Conservation (phyloP, 2,797 vertebrate genomes). For the Malurus splendens region DNA sequence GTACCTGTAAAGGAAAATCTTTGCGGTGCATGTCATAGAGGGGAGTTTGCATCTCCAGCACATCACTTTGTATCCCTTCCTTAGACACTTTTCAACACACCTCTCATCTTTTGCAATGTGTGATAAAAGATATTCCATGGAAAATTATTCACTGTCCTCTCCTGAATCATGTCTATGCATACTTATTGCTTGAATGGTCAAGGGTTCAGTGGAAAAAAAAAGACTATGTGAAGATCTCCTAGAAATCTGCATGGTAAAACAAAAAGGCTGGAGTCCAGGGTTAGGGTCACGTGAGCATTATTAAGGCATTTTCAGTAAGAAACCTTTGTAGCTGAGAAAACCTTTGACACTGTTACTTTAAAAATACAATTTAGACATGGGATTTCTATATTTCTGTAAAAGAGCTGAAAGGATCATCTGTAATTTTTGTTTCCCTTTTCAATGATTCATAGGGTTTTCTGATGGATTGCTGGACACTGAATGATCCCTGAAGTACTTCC, state of each 20-base stretch:
- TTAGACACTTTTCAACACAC: neutral
- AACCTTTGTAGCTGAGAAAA: neutral
- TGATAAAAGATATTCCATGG: neutral
- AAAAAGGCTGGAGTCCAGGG: rapidly evolving
- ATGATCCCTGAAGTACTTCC: neutral
- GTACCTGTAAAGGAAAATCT: neutral
- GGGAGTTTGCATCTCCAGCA: neutral
- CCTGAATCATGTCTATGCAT: neutral
- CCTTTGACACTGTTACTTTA: neutral
- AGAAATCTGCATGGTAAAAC: neutral
- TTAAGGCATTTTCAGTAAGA: neutral
- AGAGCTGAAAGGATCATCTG: neutral
- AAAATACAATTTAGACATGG: neutral
- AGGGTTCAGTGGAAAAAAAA: neutral
- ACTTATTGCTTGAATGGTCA: neutral
- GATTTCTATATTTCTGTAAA: neutral
- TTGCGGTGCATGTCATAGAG: rapidly evolving
- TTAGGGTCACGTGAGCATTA: neutral
- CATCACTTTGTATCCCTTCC: neutral
- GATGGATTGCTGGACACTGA: neutral
- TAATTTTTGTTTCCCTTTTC: neutral
- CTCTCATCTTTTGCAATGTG: neutral
- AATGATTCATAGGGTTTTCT: neutral
- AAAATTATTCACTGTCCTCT: neutral
- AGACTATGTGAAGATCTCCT: neutral